Percentiles rank a stretch among this genome's conserved stretches.
Conservation (phyloP, 2,888 invertebrate genomes). For the Chymomyza procnemis region DNA sequence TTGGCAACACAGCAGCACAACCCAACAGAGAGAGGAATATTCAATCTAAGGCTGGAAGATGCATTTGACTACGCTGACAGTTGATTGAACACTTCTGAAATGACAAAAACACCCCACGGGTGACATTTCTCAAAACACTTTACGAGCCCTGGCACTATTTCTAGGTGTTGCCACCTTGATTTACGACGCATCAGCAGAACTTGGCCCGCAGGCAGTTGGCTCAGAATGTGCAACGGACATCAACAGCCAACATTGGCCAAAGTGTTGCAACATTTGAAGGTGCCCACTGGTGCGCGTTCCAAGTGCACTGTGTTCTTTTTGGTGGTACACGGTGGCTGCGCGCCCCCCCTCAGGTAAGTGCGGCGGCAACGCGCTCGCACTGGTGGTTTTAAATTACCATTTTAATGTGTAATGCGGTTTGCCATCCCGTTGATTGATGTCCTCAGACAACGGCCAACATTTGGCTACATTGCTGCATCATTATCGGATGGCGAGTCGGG, state of each 20-base stretch:
- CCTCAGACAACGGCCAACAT: conserved; percentile 31
- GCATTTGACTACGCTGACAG: conserved; percentile 54
- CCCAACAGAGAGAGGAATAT: conserved; percentile 41
- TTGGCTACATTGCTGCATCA: background rate
- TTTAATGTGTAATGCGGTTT: conserved; percentile 46
- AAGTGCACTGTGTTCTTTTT: conserved; percentile 47
- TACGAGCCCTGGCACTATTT: conserved; percentile 37
- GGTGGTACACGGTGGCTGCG: conserved; percentile 13
- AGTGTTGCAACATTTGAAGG: conserved; percentile 56
- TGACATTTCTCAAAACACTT: conserved; percentile 72
- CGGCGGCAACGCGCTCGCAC: conserved; percentile 3
- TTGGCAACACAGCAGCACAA: conserved; percentile 8
- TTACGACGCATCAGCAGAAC: conserved; percentile 52
- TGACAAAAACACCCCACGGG: conserved; percentile 73
- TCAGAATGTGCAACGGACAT: conserved; percentile 30
- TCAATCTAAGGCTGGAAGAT: conserved; percentile 46
- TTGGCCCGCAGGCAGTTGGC: conserved; percentile 24
- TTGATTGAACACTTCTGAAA: conserved; percentile 74
- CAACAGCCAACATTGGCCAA: background rate
- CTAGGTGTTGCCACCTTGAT: conserved; percentile 71
- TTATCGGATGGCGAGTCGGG: background rate
- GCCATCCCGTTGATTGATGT: conserved; percentile 57
- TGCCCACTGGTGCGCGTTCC: conserved; percentile 30
- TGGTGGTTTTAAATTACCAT: conserved; percentile 70
- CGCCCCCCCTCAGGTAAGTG: conserved; percentile 4